Percentiles rank a stretch among this genome's conserved stretches.
Conservation (phyloP, 2,113 vertebrate genomes). For the Cyanoramphus novaezelandiae region DNA sequence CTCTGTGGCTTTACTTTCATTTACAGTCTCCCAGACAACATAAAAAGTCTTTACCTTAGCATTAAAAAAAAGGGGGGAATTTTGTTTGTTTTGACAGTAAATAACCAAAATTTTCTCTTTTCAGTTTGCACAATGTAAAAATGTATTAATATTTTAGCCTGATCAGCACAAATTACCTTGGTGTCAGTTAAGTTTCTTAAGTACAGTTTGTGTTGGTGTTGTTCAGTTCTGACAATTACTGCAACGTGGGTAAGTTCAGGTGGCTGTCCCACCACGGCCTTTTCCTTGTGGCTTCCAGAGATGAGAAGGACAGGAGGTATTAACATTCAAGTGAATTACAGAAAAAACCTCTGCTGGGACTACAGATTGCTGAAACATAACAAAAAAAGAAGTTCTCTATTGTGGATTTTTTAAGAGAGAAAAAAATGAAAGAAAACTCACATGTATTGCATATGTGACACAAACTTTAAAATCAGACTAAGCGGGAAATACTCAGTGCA, state of each 20-base stretch:
- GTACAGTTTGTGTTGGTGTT: background rate
- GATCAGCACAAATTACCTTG: background rate
- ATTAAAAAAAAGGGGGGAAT: background rate
- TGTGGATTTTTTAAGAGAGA: background rate
- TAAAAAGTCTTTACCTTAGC: background rate
- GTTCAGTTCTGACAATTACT: background rate
- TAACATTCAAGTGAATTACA: background rate
- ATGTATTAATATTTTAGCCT: background rate
- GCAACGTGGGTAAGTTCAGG: background rate
- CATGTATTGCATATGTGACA: background rate
- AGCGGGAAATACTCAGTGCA: background rate
- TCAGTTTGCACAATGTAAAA: background rate
- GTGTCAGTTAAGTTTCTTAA: background rate
- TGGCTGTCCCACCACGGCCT: background rate
- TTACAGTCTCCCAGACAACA: background rate
- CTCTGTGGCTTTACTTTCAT: background rate
- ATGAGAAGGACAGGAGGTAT: background rate
- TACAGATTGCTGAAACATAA: background rate
- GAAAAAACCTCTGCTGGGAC: background rate
- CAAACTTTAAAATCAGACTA: background rate
- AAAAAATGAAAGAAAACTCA: background rate
- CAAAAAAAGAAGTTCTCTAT: background rate
- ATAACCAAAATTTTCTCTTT: background rate
- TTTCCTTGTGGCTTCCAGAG: background rate
- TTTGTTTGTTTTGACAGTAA: background rate